Base-by-base conservation (phyloP, 2,888 invertebrate species). In the Steinernema scapterisci region DNA sequence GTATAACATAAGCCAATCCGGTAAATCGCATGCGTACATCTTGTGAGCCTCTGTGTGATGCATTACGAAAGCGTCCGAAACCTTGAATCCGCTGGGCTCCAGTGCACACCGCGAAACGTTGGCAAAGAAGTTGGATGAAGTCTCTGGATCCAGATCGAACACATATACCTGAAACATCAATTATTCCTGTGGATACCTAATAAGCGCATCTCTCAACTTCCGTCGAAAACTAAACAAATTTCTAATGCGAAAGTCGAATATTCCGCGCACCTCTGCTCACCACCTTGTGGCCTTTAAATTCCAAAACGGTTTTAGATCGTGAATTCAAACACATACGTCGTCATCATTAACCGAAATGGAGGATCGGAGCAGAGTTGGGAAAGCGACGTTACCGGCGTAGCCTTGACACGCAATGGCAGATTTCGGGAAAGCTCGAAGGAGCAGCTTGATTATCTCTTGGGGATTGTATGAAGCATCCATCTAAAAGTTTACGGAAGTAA, bases 111-210 rank as follows among this genome's bases (percentile, higher is more conserved):
- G 52, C 3, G 23, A 19, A 52, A 52, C 52, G 11, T 23, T 52
- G 21, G 52, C 52, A 11, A 52, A 52, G 21, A 21, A 23, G 21
- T 52, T 52, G 5, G 52, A 21, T 2, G 52, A 21, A 1, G 52
- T 21, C 7, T 21, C 52, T 31, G 38, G 7, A 5, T 25, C 11
- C 3, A 63, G n/a, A 27, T 38, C 63, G 63, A 38, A 63, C 7
- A 63, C 63, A 16, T 63, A 63, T 1, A 63, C 19, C 63, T 63
- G 31, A 16, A 48, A 48, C 16, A 48, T n/a, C n/a, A n/a, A n/a
- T n/a, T n/a, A n/a, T n/a, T n/a, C n/a, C n/a, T n/a, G n/a, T n/a
- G n/a, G n/a, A n/a, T n/a, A n/a, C n/a, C n/a, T n/a, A n/a, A n/a
- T n/a, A n/a, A n/a, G n/a, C n/a, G n/a, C n/a, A n/a, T n/a, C n/a